These are phyloP conservation scores for Poecilia wingei DNA, from an alignment of 2,797 vertebrate genomes.

Conservation along the genomic window DNA sequence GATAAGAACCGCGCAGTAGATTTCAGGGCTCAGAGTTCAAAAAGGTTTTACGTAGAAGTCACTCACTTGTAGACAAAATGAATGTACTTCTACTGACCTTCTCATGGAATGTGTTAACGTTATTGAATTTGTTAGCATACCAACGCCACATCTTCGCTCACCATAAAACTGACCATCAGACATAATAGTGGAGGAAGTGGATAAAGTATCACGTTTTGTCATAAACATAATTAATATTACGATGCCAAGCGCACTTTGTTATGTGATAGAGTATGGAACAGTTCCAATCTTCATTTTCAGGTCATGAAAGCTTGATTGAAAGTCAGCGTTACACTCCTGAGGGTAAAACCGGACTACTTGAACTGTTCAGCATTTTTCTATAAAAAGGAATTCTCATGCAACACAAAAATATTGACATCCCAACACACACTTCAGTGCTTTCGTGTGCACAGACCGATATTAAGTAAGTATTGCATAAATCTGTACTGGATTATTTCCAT, in stretches of 20 bases:
- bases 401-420: neutral
- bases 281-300: neutral
- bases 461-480: neutral
- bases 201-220: neutral
- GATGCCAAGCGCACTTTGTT: neutral
- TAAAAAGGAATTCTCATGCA: neutral
- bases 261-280: neutral
- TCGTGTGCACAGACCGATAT: neutral
- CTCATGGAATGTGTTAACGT: neutral
- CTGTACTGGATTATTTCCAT: neutral
- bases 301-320: neutral
- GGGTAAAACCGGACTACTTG: neutral
- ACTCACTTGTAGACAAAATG: neutral
- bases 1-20: conserved; percentile 19
- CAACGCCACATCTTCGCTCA: neutral
- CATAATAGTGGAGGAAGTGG: neutral
- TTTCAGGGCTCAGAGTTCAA: conserved; percentile 15
- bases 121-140: neutral
- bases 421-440: neutral
- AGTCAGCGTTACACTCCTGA: neutral
- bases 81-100: neutral
- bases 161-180: neutral
- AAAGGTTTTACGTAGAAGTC: conserved; percentile 4
- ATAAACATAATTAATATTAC: neutral
- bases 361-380: too few species aligned